These are phyloP conservation scores for Leptinotarsa haldemani DNA, from an alignment of 2,888 invertebrate species.

Conservation along the genomic window DNA sequence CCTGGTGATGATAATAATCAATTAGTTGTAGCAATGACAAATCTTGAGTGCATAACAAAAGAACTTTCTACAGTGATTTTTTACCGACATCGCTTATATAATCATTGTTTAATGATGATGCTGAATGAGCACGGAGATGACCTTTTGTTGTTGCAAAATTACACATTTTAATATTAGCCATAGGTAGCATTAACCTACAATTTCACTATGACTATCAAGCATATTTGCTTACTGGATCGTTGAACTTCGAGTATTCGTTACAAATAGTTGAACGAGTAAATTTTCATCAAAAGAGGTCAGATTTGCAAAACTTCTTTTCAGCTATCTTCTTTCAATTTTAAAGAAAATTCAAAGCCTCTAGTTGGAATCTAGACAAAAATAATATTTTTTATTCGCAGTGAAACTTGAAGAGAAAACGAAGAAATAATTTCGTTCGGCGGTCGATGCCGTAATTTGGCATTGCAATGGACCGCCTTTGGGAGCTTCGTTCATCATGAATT, in stretches of 20 bases:
- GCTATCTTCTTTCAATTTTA: too few species aligned
- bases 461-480: too few species aligned
- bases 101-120: background rate
- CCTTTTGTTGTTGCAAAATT: background rate
- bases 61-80: background rate
- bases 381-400: too few species aligned
- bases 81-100: background rate
- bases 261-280: too few species aligned
- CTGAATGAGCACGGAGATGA: background rate
- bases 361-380: too few species aligned
- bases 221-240: background rate
- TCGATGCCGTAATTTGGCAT: too few species aligned
- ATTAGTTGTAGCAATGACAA: background rate
- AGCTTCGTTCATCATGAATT: too few species aligned
- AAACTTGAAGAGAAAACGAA: too few species aligned
- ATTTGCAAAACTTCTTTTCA: too few species aligned
- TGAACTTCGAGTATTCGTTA: background rate
- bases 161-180: background rate
- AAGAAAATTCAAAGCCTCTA: too few species aligned
- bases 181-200: background rate
- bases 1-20: background rate
- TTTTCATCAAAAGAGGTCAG: too few species aligned
- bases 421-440: too few species aligned
- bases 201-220: background rate
- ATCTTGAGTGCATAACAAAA: background rate